Evolutionary conservation across 2,888 invertebrate genomes (phyloP), one percentile per base, ranked within the genome.

Genomic region (Kryphioiulus occultus): DNA sequence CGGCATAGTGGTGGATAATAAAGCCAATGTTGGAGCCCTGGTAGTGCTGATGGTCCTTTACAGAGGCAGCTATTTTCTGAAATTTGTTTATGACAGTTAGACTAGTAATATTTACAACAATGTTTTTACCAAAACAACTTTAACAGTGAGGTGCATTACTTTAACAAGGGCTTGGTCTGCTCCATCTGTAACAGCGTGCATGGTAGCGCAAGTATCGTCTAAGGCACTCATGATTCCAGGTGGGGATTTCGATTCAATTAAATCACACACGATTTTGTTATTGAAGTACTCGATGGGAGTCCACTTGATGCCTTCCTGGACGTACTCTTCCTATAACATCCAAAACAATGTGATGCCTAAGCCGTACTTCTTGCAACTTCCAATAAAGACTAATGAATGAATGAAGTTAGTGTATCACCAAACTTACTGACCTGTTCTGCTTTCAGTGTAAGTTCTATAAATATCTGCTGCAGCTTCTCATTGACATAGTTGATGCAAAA

Each of bases 401-500:
- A n/a, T n/a, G n/a, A n/a, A n/a, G n/a, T n/a, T n/a, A n/a, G n/a
- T n/a, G n/a, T n/a, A n/a, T n/a, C n/a, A n/a, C n/a, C n/a, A 39
- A 7, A 3, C 17, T 12, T 85, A 87, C 92, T 91, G 90, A 94
- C 94, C 93, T 95, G 94, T 91, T 95, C 95, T 30, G 94, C 94
- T 91, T 95, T 95, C 83, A 95, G 91, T 0, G 95, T 95, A 78
- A 95, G 91, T 90, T 95, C 95, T 90, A 95, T 95, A 92, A 95
- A 95, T 88, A 95, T 95, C 91, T 95, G 95, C 90, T 95, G 95
- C 15, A 95, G 92, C 90, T 95, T 95, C 91, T 95, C 95, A 91
- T 95, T 95, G 30, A 95, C 95, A 90, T 94, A 95, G 91, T 95
- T 95, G 88, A 95, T 95, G 91, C 95, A 94, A 91, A 95, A 95